Base-by-base conservation (phyloP, 2,797 vertebrate species). In the Myripristis murdjan region DNA sequence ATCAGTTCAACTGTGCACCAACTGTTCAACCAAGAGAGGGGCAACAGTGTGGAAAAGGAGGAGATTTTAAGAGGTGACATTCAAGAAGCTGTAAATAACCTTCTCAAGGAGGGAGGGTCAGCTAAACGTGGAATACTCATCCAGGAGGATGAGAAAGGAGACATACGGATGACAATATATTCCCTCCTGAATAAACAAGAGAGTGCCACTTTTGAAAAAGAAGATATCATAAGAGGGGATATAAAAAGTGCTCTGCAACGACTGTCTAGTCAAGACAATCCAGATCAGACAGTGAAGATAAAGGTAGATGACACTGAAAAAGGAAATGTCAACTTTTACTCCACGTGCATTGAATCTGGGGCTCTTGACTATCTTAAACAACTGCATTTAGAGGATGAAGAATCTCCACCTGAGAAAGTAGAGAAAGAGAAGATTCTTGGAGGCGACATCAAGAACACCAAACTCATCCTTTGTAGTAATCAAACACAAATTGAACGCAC, bases 311-410 rank as follows among this genome's bases (percentile, higher is more conserved):
- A 96, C n/a, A 87, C 82, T 5, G 97, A 98, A 88, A 97, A 93
- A 39, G 97, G 97, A 79, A 97, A 98, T 63, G 97, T 98, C 73
- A 93, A 91, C 66, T 97, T 98, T 93, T 98, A 95, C 81, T 97
- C 97, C 33, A 98, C 95, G 1, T 98, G 97, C 73, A 98, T 98
- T 83, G 97, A 98, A 93, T 95, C 95, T 48, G 97, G 97, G 64
- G 94, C 96, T 43, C 88, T 98, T 12, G 95, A 96, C 83, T 97
- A 97, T 84, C 93, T 98, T 31, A 97, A 92, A 91, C 88, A 95
- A 71, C 91, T 98, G 2, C 95, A 97, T 61, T 56, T 87, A 64
- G 94, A 37, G 52, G 74, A 93, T 58, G 90, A 93, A 60, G 96
- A 97, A 72, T 82, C 51, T 55, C 26, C 44, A 26, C 24, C 49